Evolutionary conservation across 2,113 vertebrate genomes (phyloP).

Genomic region (Physeter macrocephalus): DNA sequence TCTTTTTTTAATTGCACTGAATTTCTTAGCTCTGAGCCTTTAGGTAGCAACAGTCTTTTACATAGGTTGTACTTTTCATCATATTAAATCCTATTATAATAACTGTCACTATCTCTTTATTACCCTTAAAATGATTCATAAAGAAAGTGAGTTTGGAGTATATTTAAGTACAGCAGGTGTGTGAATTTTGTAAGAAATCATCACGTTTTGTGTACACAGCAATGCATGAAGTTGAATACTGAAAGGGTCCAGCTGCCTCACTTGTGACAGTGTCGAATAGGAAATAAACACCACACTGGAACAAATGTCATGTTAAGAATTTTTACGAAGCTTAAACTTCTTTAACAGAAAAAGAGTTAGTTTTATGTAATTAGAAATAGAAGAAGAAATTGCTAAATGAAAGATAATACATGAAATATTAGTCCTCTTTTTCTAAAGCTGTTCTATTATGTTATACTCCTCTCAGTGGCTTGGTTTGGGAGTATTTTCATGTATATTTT

Average conservation of each 20-base stretch:
- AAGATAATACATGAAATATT: neutral
- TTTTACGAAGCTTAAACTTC: neutral
- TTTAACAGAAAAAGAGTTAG: neutral
- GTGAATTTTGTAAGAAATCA: neutral
- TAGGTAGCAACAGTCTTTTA: neutral
- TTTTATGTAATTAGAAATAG: neutral
- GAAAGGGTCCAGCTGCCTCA: neutral
- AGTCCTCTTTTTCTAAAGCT: neutral
- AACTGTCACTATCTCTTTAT: neutral
- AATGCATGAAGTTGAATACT: rapidly evolving
- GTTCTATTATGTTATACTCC: neutral
- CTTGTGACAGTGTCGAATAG: rapidly evolving
- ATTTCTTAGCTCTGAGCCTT: neutral
- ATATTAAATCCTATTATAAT: neutral
- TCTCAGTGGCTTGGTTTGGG: neutral
- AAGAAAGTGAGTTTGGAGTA: neutral
- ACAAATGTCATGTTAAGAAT: too few relatives aligned
- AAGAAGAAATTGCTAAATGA: neutral
- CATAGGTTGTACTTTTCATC: neutral
- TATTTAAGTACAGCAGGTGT: neutral
- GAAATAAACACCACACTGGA: too few relatives aligned
- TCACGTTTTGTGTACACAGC: neutral
- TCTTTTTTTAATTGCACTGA: too few relatives aligned
- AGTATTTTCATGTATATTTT: neutral
- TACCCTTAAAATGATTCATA: neutral